Conservation (phyloP, 2,797 vertebrate genomes). For the Enteromius mattozi region DNA sequence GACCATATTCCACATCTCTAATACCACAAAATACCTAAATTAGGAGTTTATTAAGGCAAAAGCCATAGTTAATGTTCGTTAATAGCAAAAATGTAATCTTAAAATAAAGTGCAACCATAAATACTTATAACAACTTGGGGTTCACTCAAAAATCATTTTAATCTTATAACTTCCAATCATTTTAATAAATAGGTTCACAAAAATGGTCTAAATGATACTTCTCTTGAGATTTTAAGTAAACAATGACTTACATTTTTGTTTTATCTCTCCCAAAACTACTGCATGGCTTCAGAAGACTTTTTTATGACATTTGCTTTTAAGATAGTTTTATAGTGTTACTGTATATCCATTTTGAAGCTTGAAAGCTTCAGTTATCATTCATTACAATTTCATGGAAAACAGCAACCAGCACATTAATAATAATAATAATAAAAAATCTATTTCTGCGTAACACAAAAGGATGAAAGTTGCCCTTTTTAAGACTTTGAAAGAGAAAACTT, state of each 20-base stretch:
- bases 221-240: neutral
- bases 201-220: neutral
- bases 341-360: neutral
- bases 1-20: too few species aligned
- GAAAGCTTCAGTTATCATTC: neutral
- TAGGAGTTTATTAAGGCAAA: too few species aligned
- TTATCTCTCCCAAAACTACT: neutral
- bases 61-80: too few species aligned
- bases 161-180: neutral
- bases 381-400: neutral
- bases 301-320: too few species aligned
- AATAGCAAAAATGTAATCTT: too few species aligned
- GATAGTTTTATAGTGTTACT: neutral
- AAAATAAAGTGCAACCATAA: too few species aligned
- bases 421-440: neutral
- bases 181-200: neutral
- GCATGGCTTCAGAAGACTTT: neutral
- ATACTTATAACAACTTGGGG: too few species aligned
- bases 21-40: too few species aligned
- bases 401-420: neutral
- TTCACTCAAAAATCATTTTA: neutral
- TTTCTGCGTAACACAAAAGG: neutral
- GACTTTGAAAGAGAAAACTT: constrained; percentile 9
- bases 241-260: neutral
- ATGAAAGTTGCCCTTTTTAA: neutral